Percentiles rank a stretch among this genome's conserved stretches.
These are phyloP conservation scores for Phrynocephalus vlangalii DNA, from an alignment of 2,797 vertebrate genomes.

Conservation along the genomic window DNA sequence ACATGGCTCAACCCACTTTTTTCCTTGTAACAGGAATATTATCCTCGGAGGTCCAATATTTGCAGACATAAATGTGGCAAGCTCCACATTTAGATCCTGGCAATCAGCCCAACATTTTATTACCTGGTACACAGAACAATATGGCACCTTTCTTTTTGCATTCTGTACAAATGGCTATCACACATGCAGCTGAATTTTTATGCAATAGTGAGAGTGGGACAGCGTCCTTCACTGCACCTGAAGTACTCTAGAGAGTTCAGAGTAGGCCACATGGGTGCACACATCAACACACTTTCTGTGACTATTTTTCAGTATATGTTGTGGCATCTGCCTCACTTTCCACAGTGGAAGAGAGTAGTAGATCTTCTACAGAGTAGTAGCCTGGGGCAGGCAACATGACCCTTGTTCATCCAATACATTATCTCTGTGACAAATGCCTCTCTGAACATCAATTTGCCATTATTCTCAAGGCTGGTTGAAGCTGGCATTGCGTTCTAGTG, in stretches of 20 bases:
- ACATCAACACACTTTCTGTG: no score
- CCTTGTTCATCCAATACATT: no score
- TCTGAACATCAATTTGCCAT: background rate
- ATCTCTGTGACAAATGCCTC: background rate
- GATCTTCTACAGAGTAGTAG: background rate
- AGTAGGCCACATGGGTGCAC: background rate
- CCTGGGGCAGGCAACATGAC: background rate
- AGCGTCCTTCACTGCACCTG: background rate
- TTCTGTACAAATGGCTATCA: background rate
- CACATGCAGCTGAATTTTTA: background rate
- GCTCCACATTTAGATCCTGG: background rate
- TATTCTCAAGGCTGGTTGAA: background rate
- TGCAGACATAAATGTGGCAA: background rate
- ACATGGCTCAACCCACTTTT: no score
- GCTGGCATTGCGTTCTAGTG: background rate
- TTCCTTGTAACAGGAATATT: background rate
- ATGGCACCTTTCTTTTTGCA: background rate
- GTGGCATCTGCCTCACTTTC: background rate
- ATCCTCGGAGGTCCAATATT: background rate
- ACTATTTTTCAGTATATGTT: background rate
- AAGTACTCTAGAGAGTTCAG: background rate
- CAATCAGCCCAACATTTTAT: background rate
- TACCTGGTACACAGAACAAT: background rate
- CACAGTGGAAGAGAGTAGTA: background rate
- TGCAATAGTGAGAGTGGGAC: background rate